A percentile compares a stretch with the other conserved stretches of the same genome.
These are phyloP conservation scores for Centropus unirufus DNA, from an alignment of 2,113 vertebrate genomes.

Conservation along the genomic window DNA sequence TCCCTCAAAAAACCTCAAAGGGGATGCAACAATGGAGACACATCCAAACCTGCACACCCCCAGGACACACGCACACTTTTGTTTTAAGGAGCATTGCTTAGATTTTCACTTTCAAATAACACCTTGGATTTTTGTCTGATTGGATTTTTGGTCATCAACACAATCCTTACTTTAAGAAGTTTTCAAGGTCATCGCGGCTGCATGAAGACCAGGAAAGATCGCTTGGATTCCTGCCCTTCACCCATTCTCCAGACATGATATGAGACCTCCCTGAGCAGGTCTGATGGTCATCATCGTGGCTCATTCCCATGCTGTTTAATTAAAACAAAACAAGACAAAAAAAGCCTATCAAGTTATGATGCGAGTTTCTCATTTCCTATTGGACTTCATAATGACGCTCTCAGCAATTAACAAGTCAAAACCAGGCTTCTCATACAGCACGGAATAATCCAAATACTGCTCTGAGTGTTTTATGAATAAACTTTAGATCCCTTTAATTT, in stretches of 20 bases:
- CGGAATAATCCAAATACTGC: not conserved
- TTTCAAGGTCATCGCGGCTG: conserved; percentile 92
- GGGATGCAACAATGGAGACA: not conserved
- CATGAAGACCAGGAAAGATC: conserved; percentile 97
- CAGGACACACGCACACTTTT: not conserved
- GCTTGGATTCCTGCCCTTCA: conserved; percentile 95
- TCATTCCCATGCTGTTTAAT: conserved; percentile 91
- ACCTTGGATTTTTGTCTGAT: not conserved
- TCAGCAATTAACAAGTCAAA: not conserved
- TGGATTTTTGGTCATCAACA: not conserved
- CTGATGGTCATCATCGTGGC: conserved; percentile 92
- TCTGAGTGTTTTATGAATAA: not conserved
- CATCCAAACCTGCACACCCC: not conserved
- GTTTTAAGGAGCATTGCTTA: not conserved
- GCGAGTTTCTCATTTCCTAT: not conserved
- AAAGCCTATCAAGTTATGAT: not conserved
- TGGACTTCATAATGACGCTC: not conserved
- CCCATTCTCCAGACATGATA: conserved; percentile 99
- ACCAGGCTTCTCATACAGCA: not conserved
- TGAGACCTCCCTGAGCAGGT: conserved; percentile 90
- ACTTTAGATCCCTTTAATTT: not conserved
- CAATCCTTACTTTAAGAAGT: conserved; percentile 90
- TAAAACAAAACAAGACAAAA: conserved; percentile 24
- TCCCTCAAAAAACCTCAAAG: not conserved
- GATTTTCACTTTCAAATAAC: not conserved